Percentiles rank a stretch among this genome's conserved stretches.
phyloP scores from a whole-genome alignment of 2,888 invertebrate species.

The Cryptosula pallasiana region DNA sequence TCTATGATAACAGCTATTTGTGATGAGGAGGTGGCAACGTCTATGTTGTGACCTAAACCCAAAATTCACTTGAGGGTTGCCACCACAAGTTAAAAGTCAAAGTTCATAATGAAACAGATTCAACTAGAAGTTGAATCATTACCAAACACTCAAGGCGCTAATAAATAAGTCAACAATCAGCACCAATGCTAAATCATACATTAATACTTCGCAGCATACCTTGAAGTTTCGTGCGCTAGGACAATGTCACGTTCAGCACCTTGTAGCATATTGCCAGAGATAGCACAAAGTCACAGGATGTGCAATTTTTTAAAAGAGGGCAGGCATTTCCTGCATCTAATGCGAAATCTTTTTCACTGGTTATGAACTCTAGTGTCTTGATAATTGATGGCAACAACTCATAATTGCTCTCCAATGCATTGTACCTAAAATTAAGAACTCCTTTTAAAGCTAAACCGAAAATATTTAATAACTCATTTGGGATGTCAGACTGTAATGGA shows the following conservation, averaged over 20 bases:
- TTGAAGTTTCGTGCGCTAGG: background rate
- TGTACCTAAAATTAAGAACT: background rate
- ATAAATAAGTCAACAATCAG: too few species aligned
- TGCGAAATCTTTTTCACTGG: background rate
- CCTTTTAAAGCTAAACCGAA: background rate
- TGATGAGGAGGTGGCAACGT: background rate
- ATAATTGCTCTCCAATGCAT: background rate
- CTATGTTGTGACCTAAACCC: background rate
- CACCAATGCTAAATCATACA: too few species aligned
- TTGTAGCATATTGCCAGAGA: background rate
- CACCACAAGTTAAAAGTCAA: too few species aligned
- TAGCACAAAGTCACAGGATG: background rate
- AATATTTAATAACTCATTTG: too few species aligned
- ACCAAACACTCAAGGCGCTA: too few species aligned
- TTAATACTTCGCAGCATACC: background rate
- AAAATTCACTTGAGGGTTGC: too few species aligned
- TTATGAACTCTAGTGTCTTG: background rate
- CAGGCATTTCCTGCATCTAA: background rate
- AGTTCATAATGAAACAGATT: too few species aligned
- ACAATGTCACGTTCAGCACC: background rate
- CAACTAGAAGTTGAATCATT: too few species aligned
- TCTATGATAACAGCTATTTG: background rate
- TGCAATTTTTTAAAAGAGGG: background rate
- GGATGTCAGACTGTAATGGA: too few species aligned
- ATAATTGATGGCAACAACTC: background rate